Percentiles rank a stretch among this genome's conserved stretches.
phyloP scores from a whole-genome alignment of 2,797 vertebrate species.

The Acrossocheilus wenchowensis region DNA sequence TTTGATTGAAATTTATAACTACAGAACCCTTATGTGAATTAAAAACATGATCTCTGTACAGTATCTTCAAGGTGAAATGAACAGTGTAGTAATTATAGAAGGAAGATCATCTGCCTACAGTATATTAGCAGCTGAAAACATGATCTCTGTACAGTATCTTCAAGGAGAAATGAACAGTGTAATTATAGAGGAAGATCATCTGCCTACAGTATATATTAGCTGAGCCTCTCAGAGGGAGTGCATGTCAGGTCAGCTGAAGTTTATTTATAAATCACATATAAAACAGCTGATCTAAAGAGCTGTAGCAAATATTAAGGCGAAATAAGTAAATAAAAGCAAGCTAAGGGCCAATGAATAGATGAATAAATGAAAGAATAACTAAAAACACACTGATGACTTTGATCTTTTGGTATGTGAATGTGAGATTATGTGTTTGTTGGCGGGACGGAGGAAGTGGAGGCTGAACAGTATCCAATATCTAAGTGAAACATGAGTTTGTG shows the following conservation, averaged over 20 bases:
- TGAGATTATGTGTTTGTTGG: neutral
- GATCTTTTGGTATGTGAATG: neutral
- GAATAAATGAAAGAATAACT: neutral
- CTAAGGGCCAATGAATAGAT: neutral
- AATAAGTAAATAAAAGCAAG: neutral
- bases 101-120: neutral
- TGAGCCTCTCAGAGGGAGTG: neutral
- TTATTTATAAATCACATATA: constrained; percentile 3
- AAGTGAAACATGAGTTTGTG: constrained; percentile 6
- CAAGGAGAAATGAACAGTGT: constrained; percentile 4
- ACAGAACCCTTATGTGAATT: neutral
- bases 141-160: neutral
- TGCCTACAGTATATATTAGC: neutral
- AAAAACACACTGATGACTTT: neutral
- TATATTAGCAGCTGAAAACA: neutral
- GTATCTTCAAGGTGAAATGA: neutral
- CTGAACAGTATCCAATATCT: neutral
- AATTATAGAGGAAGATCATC: neutral
- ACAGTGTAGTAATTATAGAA: constrained; percentile 1
- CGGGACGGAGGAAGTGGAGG: constrained; percentile 65
- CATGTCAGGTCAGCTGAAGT: neutral
- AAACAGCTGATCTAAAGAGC: neutral
- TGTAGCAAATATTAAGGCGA: neutral
- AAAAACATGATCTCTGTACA: neutral
- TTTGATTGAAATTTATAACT: neutral